These are phyloP conservation scores for Leptodactylus fuscus DNA, from an alignment of 2,113 vertebrate species.

Conservation along the genomic window DNA sequence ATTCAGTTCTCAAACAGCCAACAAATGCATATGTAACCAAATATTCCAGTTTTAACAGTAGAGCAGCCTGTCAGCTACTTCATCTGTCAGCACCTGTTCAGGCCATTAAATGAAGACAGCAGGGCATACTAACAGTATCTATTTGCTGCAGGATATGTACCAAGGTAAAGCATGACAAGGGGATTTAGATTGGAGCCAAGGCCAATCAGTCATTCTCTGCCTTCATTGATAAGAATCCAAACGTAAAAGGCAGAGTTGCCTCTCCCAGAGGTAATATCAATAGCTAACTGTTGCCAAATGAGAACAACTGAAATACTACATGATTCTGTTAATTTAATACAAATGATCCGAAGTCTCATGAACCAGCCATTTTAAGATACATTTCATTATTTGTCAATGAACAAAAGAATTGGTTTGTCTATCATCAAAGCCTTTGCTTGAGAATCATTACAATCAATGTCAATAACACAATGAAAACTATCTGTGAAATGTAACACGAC, in stretches of 20 bases:
- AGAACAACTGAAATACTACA: conserved; percentile 65
- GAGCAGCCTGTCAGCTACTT: conserved; percentile 77
- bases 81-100: conserved; percentile 89
- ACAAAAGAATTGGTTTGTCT: conserved; percentile 38
- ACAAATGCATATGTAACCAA: conserved; percentile 78
- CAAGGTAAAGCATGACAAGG: conserved; percentile 71
- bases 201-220: conserved; percentile 83
- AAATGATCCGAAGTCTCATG: conserved; percentile 59
- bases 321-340: conserved; percentile 65
- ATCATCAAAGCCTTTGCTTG: neutral
- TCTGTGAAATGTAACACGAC: neutral
- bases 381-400: conserved; percentile 28
- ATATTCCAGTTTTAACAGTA: conserved; percentile 79
- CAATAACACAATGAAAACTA: neutral
- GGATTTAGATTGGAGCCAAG: conserved; percentile 79
- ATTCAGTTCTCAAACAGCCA: conserved; percentile 67
- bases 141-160: conserved; percentile 78
- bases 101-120: conserved; percentile 79
- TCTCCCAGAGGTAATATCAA: conserved; percentile 80
- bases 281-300: conserved; percentile 73
- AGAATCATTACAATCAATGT: conserved; percentile 3
- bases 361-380: conserved; percentile 36
- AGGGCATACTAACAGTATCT: conserved; percentile 79
- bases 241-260: conserved; percentile 72
- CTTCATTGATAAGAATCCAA: conserved; percentile 80